phyloP scores from a whole-genome alignment of 1,140 invertebrate genomes.

The Drosophila funebris region DNA sequence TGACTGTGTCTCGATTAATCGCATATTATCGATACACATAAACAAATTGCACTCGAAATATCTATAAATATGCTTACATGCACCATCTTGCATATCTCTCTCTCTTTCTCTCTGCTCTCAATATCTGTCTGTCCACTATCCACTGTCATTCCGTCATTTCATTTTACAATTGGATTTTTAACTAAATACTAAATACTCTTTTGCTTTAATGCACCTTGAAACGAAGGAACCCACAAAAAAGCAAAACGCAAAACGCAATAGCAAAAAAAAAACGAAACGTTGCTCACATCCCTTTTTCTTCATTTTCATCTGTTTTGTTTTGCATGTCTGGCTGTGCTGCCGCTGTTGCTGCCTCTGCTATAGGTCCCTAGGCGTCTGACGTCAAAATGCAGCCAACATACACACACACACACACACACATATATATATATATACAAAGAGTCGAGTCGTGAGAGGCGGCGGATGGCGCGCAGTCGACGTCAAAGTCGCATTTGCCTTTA shows the following conservation, averaged over 20 bases:
- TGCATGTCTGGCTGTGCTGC: constrained; percentile 59
- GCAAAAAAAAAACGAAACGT: constrained; percentile 8
- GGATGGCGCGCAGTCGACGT: constrained; percentile 39
- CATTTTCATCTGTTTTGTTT: constrained; percentile 46
- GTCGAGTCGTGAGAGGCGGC: constrained; percentile 29
- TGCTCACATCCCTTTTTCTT: constrained; percentile 38
- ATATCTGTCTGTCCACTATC: constrained; percentile 11
- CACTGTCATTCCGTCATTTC: constrained; percentile 5
- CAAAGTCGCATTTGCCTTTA: constrained; percentile 64
- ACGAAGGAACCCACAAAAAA: constrained; percentile 16
- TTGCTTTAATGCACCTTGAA: constrained; percentile 31
- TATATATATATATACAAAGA: not conserved
- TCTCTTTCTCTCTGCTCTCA: not conserved
- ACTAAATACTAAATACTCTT: constrained; percentile 14
- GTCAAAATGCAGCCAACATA: constrained; percentile 67
- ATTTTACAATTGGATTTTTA: constrained; percentile 29
- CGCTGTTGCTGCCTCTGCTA: constrained; percentile 14
- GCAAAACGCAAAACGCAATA: not conserved
- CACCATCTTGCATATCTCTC: not conserved
- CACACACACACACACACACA: constrained; percentile 29
- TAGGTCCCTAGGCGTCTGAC: constrained; percentile 55
- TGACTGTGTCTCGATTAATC: not conserved
- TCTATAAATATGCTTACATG: not conserved
- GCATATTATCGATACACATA: not conserved
- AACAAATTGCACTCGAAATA: not conserved